Conservation (phyloP, 2,113 vertebrate genomes). For the Rhipidura dahli region DNA sequence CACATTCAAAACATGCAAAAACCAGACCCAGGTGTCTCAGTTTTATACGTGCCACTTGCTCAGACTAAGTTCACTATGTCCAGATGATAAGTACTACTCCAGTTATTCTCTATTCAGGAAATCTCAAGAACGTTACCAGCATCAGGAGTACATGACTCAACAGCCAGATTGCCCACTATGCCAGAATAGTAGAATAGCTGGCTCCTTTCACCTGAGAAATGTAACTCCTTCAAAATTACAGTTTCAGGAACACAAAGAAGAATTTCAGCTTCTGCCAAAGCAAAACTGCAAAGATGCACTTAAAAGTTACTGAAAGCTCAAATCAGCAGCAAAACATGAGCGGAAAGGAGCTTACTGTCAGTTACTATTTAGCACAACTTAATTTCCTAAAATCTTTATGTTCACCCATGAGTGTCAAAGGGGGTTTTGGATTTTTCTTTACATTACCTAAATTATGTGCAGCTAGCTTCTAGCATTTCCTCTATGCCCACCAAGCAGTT, state of each 20-base stretch:
- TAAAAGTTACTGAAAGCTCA: background rate
- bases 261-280: background rate
- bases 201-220: background rate
- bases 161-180: background rate
- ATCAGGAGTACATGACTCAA: background rate
- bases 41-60: background rate
- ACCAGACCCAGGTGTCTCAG: background rate
- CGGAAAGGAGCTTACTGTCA: background rate
- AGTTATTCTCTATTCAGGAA: background rate
- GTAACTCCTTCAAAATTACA: background rate
- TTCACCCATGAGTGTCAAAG: background rate
- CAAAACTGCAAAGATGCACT: background rate
- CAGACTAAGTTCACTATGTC: rapidly evolving
- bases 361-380: background rate
- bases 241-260: background rate
- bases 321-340: background rate
- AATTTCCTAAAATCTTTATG: background rate
- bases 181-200: background rate
- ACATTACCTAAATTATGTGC: background rate
- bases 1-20: background rate
- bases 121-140: background rate
- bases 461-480: background rate
- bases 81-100: background rate
- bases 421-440: background rate
- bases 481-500: background rate